A percentile compares a stretch with the other conserved stretches of the same genome.
phyloP scores from a whole-genome alignment of 2,888 invertebrate species.

The Melinaea menophilus region DNA sequence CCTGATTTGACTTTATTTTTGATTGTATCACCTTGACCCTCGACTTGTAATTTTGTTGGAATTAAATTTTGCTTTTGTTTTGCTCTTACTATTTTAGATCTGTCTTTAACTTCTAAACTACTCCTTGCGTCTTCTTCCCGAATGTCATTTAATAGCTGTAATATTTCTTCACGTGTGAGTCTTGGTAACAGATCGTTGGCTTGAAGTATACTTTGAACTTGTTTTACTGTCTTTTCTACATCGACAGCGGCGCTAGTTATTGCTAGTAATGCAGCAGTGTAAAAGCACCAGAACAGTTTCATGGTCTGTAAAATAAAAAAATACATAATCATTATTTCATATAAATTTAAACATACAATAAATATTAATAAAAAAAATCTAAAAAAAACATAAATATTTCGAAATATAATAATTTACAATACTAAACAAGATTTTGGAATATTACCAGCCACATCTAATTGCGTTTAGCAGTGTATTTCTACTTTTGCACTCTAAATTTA shows the following conservation, averaged over 20 bases:
- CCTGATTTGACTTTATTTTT: background rate
- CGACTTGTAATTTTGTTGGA: constrained; percentile 36
- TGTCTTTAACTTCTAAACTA: constrained; percentile 45
- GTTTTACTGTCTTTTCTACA: constrained; percentile 80
- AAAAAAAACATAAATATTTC: too few relatives aligned
- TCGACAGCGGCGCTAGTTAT: constrained; percentile 56
- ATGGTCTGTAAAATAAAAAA: constrained; percentile 54
- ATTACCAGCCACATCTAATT: too few relatives aligned
- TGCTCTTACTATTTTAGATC: constrained; percentile 35
- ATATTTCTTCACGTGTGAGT: constrained; percentile 80
- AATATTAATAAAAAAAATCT: background rate
- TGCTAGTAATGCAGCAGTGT: constrained; percentile 44
- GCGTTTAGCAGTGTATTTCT: too few relatives aligned
- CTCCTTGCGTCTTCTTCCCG: constrained; percentile 71
- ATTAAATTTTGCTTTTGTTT: constrained; percentile 24
- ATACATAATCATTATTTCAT: background rate
- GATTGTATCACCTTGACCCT: constrained; percentile 50
- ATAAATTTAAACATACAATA: too few relatives aligned
- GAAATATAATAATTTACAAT: too few relatives aligned
- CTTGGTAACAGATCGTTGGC: constrained; percentile 80
- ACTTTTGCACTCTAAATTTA: too few relatives aligned
- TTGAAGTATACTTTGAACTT: constrained; percentile 81
- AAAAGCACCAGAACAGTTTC: constrained; percentile 57
- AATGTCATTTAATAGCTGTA: constrained; percentile 82
- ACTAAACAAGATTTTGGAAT: too few relatives aligned